phyloP scores from a whole-genome alignment of 2,113 vertebrate species.

The Willisornis vidua region DNA sequence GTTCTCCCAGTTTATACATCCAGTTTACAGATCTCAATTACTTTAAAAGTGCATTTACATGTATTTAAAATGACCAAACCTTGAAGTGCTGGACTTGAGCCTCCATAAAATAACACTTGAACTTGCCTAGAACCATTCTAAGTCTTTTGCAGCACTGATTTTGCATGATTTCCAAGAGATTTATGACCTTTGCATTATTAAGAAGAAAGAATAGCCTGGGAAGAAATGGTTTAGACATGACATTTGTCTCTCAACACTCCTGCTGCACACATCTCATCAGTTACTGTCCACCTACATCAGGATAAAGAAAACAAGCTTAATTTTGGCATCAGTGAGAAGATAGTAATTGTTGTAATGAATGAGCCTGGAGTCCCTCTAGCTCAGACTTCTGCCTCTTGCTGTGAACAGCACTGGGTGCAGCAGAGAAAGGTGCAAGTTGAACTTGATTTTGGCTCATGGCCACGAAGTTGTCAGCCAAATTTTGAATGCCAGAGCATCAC shows the following conservation, averaged over 20 bases:
- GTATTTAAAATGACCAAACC: neutral
- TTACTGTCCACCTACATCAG: neutral
- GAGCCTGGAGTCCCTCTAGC: neutral
- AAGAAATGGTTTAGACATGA: neutral
- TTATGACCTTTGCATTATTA: neutral
- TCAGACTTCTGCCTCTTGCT: neutral
- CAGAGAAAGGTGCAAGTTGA: slow-evolving; percentile 38
- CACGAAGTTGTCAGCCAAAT: slow-evolving; percentile 53
- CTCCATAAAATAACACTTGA: neutral
- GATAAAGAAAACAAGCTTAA: slow-evolving; percentile 5
- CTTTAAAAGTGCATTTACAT: neutral
- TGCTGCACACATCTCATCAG: neutral
- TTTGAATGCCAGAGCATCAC: slow-evolving; percentile 31
- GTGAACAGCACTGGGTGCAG: neutral
- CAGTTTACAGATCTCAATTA: neutral
- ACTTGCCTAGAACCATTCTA: neutral
- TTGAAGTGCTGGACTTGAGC: neutral
- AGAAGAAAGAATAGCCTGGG: neutral
- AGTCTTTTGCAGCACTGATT: neutral
- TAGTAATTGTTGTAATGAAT: neutral
- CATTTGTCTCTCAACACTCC: neutral
- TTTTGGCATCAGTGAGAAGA: neutral
- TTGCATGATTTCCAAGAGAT: neutral
- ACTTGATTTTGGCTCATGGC: slow-evolving; percentile 22
- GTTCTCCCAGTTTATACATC: neutral